Evolutionary conservation across 2,113 vertebrate genomes (phyloP), one percentile per base, ranked within the genome.

Genomic region (Petromus typicus): DNA sequence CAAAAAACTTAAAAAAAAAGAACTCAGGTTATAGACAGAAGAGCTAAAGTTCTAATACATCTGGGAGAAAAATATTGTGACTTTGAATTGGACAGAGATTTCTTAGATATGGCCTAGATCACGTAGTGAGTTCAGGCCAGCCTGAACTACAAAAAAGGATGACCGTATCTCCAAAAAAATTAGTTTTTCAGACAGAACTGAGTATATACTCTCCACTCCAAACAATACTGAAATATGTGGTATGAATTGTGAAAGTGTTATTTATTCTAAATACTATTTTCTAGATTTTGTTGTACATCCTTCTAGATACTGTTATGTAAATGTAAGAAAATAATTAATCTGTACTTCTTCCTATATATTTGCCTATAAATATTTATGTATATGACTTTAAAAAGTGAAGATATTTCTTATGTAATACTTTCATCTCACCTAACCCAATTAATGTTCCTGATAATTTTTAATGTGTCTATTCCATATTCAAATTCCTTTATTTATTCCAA

Each of bases 351-450:
- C 10, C 8, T 16, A 81, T 88, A 69, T 34, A 69, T 76, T 95
- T 93, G 25, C 71, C 45, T 95, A 1, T 88, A 71, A 87, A 95
- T 89, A 59, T 43, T 93, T 93, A 51, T 57, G 20, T 85, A 71
- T 73, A 69, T 90, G 40, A 27, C 45, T 93, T 27, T 88, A 66
- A 80, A 66, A 64, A 87, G 54, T 57, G 32, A 93, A 57, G 51
- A 14, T 66, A 0, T 92, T 93, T 93, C 71, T 89, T 64, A 63
- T 4, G 1, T 75, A 69, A 67, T 37, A 86, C 8, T 78, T 25
- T 91, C 69, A 81, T 90, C 37, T 93, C 23, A 75, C 16, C 71
- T 95, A 94, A 86, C 73, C n/a, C 89, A 87, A 75, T 79, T 80
- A 76, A 34, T 94, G 64, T 2, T 95, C 40, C 40, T 75, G 34